Conservation (phyloP, 2,113 vertebrate genomes). For the Ellobius talpinus region DNA sequence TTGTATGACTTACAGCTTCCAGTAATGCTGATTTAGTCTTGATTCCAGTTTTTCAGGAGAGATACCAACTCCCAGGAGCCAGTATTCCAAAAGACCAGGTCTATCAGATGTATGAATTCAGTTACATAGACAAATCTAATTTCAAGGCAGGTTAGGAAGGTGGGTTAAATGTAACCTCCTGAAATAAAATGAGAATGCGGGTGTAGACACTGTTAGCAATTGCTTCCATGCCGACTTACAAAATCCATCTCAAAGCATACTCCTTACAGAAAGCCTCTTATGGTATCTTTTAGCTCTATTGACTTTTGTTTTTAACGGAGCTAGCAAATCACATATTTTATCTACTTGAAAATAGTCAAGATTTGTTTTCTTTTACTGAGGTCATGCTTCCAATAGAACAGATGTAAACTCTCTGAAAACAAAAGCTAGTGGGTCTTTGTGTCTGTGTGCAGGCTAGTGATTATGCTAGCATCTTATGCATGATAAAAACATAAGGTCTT, state of each 20-base stretch:
- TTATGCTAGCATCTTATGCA: background rate
- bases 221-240: background rate
- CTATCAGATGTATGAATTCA: background rate
- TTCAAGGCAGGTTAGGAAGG: background rate
- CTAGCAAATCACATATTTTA: background rate
- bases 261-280: background rate
- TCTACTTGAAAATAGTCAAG: background rate
- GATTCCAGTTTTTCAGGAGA: background rate
- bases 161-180: background rate
- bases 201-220: background rate
- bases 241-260: background rate
- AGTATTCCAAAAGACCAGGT: background rate
- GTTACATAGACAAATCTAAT: background rate
- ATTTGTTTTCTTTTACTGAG: background rate
- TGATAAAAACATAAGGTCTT: slow-evolving; percentile 12
- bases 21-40: background rate
- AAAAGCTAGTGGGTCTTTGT: background rate
- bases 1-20: background rate
- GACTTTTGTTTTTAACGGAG: background rate
- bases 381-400: background rate
- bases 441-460: background rate
- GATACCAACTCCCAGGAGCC: background rate
- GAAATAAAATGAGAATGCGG: background rate
- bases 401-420: background rate
- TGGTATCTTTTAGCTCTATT: background rate